These are phyloP conservation scores for Pachypanchax playfairii DNA, from an alignment of 2,113 vertebrate species.

Conservation along the genomic window DNA sequence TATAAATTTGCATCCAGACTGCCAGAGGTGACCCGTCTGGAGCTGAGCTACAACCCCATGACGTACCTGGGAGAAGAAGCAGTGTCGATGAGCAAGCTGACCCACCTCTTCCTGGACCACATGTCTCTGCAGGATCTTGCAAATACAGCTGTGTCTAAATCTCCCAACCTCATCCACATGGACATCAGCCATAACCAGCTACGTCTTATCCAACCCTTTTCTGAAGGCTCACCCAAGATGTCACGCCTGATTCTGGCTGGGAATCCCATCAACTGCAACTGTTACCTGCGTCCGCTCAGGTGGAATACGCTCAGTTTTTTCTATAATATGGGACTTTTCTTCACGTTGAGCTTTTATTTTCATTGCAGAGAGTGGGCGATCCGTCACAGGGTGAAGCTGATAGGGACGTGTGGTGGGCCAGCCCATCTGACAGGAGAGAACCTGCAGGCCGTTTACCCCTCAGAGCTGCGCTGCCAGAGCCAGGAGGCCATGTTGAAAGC, in stretches of 20 bases:
- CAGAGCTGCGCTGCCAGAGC: conserved; percentile 83
- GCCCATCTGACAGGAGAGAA: conserved; percentile 80
- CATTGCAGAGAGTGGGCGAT: conserved; percentile 80
- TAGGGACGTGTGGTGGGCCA: conserved; percentile 82
- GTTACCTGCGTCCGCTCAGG: conserved; percentile 85
- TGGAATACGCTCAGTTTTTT: not conserved
- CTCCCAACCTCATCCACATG: conserved; percentile 82
- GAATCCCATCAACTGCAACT: conserved; percentile 91
- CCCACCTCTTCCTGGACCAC: conserved; percentile 87
- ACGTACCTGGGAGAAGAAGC: conserved; percentile 87
- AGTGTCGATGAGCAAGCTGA: conserved; percentile 86
- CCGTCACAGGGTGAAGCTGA: conserved; percentile 69
- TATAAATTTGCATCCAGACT: conserved; percentile 73
- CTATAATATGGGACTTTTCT: not conserved
- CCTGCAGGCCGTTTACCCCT: conserved; percentile 82
- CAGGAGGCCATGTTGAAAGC: conserved; percentile 75
- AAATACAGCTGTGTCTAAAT: conserved; percentile 79
- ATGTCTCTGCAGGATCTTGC: conserved; percentile 89
- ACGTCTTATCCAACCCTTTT: conserved; percentile 81
- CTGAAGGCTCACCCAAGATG: conserved; percentile 74
- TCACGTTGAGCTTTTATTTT: not conserved
- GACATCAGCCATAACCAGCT: conserved; percentile 91
- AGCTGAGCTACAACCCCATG: conserved; percentile 92
- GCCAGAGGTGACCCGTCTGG: conserved; percentile 79
- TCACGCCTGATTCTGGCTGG: conserved; percentile 82